A percentile compares a stretch with the other conserved stretches of the same genome.
Evolutionary conservation across 2,113 vertebrate genomes (phyloP).

Genomic region (Phylloscopus trochilus): DNA sequence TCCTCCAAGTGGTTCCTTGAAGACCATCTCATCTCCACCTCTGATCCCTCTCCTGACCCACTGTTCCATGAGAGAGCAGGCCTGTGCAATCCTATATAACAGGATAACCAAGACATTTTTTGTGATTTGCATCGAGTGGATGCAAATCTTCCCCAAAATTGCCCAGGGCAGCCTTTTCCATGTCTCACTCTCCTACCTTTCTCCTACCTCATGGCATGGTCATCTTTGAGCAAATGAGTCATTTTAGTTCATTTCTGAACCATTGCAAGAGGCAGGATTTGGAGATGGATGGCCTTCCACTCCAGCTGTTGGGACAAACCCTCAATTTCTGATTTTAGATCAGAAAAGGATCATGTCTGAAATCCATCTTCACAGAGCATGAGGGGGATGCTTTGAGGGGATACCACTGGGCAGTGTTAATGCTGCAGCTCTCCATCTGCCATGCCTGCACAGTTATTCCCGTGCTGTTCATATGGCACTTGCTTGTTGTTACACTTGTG

Average conservation of each 20-base stretch:
- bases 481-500: background rate
- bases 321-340: background rate
- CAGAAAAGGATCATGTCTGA: background rate
- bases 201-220: background rate
- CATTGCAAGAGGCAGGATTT: background rate
- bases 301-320: background rate
- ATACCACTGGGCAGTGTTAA: background rate
- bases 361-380: background rate
- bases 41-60: background rate
- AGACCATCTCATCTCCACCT: background rate
- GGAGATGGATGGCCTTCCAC: background rate
- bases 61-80: background rate
- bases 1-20: background rate
- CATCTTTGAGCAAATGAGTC: background rate
- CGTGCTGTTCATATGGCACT: background rate
- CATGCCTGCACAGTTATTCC: background rate
- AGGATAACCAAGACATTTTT: background rate
- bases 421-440: background rate
- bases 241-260: background rate
- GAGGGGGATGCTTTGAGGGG: background rate
- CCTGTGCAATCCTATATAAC: accelerated
- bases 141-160: background rate
- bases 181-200: background rate
- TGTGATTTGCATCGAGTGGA: accelerated
- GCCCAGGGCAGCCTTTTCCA: background rate